Base-by-base conservation (phyloP, 2,113 vertebrate species). In the Bubo blakistoni region DNA sequence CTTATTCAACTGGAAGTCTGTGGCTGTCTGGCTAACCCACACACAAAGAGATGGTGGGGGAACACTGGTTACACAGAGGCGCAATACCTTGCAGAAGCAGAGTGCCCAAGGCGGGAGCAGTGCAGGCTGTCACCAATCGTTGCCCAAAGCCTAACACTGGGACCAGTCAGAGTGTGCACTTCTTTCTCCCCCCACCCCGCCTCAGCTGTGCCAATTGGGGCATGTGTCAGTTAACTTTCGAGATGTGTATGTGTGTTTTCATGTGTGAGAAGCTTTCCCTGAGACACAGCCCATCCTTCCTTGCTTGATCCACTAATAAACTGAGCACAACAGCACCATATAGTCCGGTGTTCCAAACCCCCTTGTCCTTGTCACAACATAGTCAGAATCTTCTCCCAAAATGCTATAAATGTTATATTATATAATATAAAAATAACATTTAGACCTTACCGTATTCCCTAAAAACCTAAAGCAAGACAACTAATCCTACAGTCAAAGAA, bases 81-180 rank as follows among this genome's bases (percentile, higher is more conserved):
- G 14, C 32, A 30, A 38, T 2, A 22, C 16, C 38, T 13, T 59
- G 46, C 40, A 79, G n/a, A 55, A 36, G 40, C 38, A 74, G 38
- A 78, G 19, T 36, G 38, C 9, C 40, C 38, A 55, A 2, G 21
- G 19, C 3, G 16, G 9, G 36, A 67, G 16, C 5, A 7, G 7
- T 5, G 1, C 1, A 4, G 25, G 29, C 19, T 71, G 21, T 24
- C 19, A 38, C 7, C 4, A 1, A 11, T 3, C 18, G 3, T 9
- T 34, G 11, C 16, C 62, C 40, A 74, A 51, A 82, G 34, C 20
- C 42, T 66, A 71, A 47, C 29, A 25, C 32, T 42, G 29, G 14
- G 8, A 34, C 12, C 1, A 2, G 20, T 11, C 16, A n/a, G 18
- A 58, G 24, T 16, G 13, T 55, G 9, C 0, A 0, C 13, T 55